Evolutionary conservation across 1,140 invertebrate species (phyloP).

Genomic region (Drosophila kikkawai): DNA sequence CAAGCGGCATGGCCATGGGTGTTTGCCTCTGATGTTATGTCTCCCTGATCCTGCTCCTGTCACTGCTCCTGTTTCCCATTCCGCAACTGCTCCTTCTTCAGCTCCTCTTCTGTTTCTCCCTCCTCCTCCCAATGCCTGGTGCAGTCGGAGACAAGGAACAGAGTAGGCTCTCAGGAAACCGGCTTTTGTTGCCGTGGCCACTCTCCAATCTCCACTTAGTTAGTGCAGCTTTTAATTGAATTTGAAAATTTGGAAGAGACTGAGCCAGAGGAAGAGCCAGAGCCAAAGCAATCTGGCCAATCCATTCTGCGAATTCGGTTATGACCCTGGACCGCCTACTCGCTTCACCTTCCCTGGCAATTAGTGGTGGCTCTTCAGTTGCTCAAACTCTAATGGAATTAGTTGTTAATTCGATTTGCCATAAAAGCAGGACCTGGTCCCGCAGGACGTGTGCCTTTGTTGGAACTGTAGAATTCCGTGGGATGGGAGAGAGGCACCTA

Average conservation of each 20-base stretch:
- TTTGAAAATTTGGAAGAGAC: constrained; percentile 54
- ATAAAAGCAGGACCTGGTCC: constrained; percentile 45
- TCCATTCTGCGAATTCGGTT: constrained; percentile 55
- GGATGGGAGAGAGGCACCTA: neutral
- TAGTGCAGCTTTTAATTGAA: constrained; percentile 71
- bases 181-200: constrained; percentile 24
- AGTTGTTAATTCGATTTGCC: constrained; percentile 66
- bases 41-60: neutral
- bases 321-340: constrained; percentile 14
- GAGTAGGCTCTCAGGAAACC: constrained; percentile 21
- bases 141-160: constrained; percentile 11
- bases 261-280: neutral
- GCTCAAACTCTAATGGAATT: constrained; percentile 59
- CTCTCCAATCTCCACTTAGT: constrained; percentile 17
- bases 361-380: constrained; percentile 54
- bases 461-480: neutral
- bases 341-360: constrained; percentile 33
- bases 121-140: constrained; percentile 3
- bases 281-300: constrained; percentile 35
- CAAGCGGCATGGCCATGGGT: constrained; percentile 3
- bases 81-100: neutral
- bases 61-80: neutral
- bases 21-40: constrained; percentile 2
- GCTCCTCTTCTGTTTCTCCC: neutral
- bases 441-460: constrained; percentile 6